Evolutionary conservation across 2,888 invertebrate species (phyloP), one percentile per base, ranked within the genome.

Genomic region (Tridacna crocea): DNA sequence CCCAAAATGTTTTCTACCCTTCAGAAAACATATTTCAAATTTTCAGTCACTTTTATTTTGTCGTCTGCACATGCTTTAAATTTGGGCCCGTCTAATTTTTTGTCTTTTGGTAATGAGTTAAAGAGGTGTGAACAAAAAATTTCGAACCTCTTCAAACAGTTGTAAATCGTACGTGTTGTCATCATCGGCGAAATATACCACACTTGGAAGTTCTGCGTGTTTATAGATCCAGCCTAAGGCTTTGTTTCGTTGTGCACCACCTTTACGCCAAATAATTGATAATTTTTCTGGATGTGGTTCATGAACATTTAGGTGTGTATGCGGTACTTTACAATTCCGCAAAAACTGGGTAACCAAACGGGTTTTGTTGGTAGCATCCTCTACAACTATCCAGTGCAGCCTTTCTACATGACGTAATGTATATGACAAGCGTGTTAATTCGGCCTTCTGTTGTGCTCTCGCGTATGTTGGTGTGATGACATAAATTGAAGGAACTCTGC

Each of bases 111-210:
- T 11, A 51, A 11, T 51, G 51, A n/a, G 10, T 10, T 6, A 17
- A 55, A 55, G 10, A 10, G n/a, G 55, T n/a, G n/a, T 55, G 55
- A 17, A n/a, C n/a, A 19, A 55, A 19, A 19, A 55, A 6, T 17
- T 55, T 55, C 63, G 15, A 17, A 63, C 63, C 63, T 63, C 63
- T 26, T 63, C 63, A 63, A 63, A 63, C 0, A 63, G 12, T 15
- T 27, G 24, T 6, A 63, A 2, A 27, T 63, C 26, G 26, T 63
- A 63, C 0, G 63, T 63, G 26, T 63, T 63, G 24, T 63, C 63
- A 63, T 63, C 63, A 63, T 63, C 63, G 0, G 63, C 63, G 19
- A 63, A 63, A 63, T 63, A 63, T 24, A 63, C 63, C 63, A 63
- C 63, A 27, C 27, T 12, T 11, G 12, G 26, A 13, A 12, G 26